Percentiles rank a stretch among this genome's conserved stretches.
phyloP scores from a whole-genome alignment of 1,140 invertebrate species.

The Ceratosolen solmsi region DNA sequence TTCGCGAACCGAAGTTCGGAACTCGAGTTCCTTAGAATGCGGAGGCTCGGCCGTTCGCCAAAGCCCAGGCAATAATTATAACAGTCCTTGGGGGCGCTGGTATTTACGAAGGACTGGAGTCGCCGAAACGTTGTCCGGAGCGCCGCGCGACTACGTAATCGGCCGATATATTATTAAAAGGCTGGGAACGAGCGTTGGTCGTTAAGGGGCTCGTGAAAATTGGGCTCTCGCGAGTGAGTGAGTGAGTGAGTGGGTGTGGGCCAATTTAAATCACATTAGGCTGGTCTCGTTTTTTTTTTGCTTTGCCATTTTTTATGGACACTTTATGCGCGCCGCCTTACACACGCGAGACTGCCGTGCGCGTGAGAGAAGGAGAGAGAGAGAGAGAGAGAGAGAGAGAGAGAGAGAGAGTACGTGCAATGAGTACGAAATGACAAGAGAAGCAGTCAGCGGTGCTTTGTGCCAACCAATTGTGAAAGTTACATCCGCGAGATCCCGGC shows the following conservation, averaged over 20 bases:
- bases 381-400: background rate
- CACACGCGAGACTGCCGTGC: background rate
- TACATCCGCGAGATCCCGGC: background rate
- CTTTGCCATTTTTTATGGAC: background rate
- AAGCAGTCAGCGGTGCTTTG: background rate
- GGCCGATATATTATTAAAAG: too few species aligned
- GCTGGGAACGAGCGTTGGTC: too few species aligned
- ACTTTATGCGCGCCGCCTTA: background rate
- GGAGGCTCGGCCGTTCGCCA: too few species aligned
- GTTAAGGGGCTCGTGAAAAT: too few species aligned
- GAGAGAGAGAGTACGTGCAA: background rate
- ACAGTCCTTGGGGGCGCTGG: too few species aligned
- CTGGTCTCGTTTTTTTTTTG: background rate
- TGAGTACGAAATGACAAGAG: slow-evolving; percentile 22
- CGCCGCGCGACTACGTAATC: too few species aligned
- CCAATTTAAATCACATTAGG: slow-evolving; percentile 40
- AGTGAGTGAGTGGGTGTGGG: background rate
- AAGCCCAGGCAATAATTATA: too few species aligned
- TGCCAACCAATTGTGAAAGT: background rate
- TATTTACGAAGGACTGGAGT: too few species aligned
- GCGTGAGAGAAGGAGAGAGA: background rate
- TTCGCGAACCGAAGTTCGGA: too few species aligned
- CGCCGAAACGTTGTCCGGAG: too few species aligned
- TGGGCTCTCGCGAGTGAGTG: too few species aligned
- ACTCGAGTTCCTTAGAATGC: too few species aligned